These are phyloP conservation scores for Heteromurus nitidus DNA, from an alignment of 2,888 invertebrate species.

Conservation along the genomic window DNA sequence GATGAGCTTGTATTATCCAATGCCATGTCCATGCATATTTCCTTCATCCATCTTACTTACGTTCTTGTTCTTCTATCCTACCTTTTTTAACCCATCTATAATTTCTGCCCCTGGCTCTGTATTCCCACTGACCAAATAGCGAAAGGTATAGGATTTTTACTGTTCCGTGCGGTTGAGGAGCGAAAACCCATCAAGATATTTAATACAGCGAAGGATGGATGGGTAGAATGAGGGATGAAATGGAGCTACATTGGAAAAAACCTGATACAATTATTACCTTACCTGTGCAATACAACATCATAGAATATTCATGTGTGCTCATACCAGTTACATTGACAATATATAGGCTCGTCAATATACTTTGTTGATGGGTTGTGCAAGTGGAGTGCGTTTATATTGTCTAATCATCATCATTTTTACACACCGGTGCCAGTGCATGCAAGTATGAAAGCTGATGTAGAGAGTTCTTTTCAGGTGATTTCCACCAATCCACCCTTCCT, in stretches of 20 bases:
- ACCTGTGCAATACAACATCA: conserved; percentile 32
- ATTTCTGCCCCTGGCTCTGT: conserved; percentile 2
- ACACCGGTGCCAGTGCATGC: background rate
- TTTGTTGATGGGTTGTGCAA: too few species aligned
- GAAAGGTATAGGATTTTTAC: background rate
- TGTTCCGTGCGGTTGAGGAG: conserved; percentile 13
- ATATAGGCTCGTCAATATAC: too few species aligned
- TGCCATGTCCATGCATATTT: background rate
- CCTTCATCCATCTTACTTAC: background rate
- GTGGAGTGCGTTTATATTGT: too few species aligned
- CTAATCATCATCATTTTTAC: conserved; percentile 8
- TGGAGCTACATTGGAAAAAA: background rate
- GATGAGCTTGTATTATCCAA: conserved; percentile 34
- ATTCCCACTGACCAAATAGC: background rate
- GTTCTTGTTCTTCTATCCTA: background rate
- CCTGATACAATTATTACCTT: too few species aligned
- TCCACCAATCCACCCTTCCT: conserved; percentile 61
- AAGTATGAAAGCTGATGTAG: conserved; percentile 16
- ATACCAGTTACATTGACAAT: too few species aligned
- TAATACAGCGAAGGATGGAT: background rate
- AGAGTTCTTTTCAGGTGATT: conserved; percentile 21
- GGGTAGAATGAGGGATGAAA: background rate
- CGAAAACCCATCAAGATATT: too few species aligned
- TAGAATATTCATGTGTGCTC: too few species aligned
- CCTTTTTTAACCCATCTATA: background rate